These are phyloP conservation scores for Athalia rosae DNA, from an alignment of 2,888 invertebrate genomes.

Conservation along the genomic window DNA sequence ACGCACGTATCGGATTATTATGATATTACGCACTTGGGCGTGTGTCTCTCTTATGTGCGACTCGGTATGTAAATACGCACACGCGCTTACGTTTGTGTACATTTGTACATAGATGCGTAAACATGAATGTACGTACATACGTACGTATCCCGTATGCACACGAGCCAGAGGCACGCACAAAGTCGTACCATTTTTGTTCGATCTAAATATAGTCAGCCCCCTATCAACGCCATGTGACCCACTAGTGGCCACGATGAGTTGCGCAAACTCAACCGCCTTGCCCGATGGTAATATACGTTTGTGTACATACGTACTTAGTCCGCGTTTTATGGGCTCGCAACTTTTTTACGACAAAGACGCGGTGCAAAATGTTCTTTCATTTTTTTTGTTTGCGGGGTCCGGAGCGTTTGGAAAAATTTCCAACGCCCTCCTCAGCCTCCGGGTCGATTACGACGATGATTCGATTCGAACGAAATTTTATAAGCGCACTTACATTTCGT, in stretches of 20 bases:
- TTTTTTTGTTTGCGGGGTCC: too few relatives aligned
- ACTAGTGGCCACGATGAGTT: conserved; percentile 35
- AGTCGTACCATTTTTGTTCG: conserved; percentile 38
- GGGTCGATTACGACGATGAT: too few relatives aligned
- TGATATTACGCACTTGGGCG: neutral
- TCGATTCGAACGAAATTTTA: too few relatives aligned
- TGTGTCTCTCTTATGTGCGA: neutral
- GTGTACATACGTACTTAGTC: conserved; percentile 8
- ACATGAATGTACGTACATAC: neutral
- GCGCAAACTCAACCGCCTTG: conserved; percentile 40
- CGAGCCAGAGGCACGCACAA: conserved; percentile 12
- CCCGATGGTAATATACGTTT: neutral
- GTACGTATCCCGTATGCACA: too few relatives aligned
- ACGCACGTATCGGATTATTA: too few relatives aligned
- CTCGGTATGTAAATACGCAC: neutral
- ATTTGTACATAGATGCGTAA: neutral
- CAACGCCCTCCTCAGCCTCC: too few relatives aligned
- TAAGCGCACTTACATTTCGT: too few relatives aligned
- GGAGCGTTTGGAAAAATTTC: too few relatives aligned
- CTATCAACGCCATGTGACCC: conserved; percentile 39
- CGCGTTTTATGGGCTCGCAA: conserved; percentile 14
- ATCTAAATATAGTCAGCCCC: conserved; percentile 42
- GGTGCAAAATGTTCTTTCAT: too few relatives aligned
- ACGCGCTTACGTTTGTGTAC: neutral
- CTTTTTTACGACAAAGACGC: neutral